Evolutionary conservation across 2,113 vertebrate species (phyloP), one percentile per base, ranked within the genome.

Genomic region (Phrynosoma blainvillii): DNA sequence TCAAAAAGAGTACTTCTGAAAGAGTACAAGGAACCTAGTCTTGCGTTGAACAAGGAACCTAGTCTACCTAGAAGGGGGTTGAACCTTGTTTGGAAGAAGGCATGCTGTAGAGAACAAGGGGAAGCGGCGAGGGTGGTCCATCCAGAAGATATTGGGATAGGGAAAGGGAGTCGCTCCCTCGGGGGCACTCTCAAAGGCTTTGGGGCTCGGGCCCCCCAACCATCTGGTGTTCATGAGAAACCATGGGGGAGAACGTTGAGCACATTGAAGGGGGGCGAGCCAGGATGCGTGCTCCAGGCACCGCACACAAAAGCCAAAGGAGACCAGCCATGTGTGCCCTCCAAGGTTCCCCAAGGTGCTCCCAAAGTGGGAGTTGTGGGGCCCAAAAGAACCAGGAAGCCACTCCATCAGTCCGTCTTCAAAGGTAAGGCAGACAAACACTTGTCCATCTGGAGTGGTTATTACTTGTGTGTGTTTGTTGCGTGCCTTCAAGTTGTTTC

Each of bases 1-100:
- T 10, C 7, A 59, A 10, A 59, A 9, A 59, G 7, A 47, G 47
- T 47, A 47, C 47, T 47, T 25, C 27, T 1, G 3, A 54, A 73
- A 12, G 80, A 76, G 8, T 2, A 5, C 71, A 54, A 32, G n/a
- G 73, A 78, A 3, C 0, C 23, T 12, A 23, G 30, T 3, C 3
- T 0, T n/a, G 56, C 71, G 1, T 1, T 13, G 30, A 66, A 52
- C 2, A 54, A 32, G n/a, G 73, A 78, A 3, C 0, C 23, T 12
- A 23, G 30, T 3, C 3, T 0, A 0, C 5, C 21, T 0, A 23
- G 10, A 21, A 40, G 9, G n/a, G 73, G 25, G 1, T 30, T 27
- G 0, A 84, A 14, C 13, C 1, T 30, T 7, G n/a, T 14, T 0
- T 65, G 73, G 81, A 88, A 84, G 59, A 70, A 13, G 20, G n/a